Conservation (phyloP, 2,888 invertebrate genomes). For the Aphidius colemani region DNA sequence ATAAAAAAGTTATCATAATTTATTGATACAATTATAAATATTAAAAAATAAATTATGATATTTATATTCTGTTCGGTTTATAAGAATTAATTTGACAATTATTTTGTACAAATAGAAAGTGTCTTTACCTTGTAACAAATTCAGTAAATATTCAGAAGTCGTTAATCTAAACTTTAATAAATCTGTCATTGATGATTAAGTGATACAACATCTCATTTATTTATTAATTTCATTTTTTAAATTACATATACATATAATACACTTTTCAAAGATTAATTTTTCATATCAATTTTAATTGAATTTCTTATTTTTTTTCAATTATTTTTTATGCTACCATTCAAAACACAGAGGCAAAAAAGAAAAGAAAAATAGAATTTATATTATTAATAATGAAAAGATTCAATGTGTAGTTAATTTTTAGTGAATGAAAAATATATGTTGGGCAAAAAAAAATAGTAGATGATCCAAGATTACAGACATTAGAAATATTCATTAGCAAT, state of each 20-base stretch:
- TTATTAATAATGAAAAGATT: no score
- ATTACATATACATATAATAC: slow-evolving; percentile 3
- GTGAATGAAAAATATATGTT: no score
- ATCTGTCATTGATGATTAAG: slow-evolving; percentile 25
- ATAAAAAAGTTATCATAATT: no score
- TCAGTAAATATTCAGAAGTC: slow-evolving; percentile 17
- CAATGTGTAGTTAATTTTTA: no score
- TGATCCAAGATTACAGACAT: slow-evolving; percentile 57
- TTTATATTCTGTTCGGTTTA: no score
- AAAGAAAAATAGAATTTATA: no score
- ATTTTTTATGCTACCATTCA: no score
- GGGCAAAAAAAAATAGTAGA: slow-evolving; percentile 37
- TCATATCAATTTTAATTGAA: slow-evolving; percentile 3
- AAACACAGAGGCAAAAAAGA: no score
- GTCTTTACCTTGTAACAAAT: slow-evolving; percentile 13
- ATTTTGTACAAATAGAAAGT: slow-evolving; percentile 24
- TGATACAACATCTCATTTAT: slow-evolving; percentile 13
- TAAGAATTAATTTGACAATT: slow-evolving; percentile 27
- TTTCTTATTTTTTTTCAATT: background rate
- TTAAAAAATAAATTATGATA: no score
- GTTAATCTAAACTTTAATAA: slow-evolving; percentile 26
- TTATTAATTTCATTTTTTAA: background rate
- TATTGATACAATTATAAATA: no score
- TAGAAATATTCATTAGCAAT: slow-evolving; percentile 56
- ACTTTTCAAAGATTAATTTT: background rate